Evolutionary conservation across 2,888 invertebrate genomes (phyloP), one percentile per base, ranked within the genome.

Genomic region (Timandra comae): DNA sequence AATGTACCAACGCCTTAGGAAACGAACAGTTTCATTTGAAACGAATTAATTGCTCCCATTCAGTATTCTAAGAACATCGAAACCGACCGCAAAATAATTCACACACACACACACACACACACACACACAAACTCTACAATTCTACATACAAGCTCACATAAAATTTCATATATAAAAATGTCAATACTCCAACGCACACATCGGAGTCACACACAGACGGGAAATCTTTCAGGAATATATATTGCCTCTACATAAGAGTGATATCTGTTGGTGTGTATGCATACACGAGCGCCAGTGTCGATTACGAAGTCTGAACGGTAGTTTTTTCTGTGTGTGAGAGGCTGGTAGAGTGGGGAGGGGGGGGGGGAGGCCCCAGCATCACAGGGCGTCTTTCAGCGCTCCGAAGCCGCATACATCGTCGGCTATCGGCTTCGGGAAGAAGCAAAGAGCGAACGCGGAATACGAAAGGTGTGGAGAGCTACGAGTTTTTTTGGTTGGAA

Each of bases 151-250:
- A 61, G 69, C 50, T 64, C 66, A 77, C 72, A 75, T 76, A 76
- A 74, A 82, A 80, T 82, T 64, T 79, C 75, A 77, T 79, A 72
- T 80, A 84, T 77, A 81, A 81, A 84, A 85, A 84, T 82, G 82
- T 82, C 82, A 82, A 82, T 82, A 81, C 65, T n/a, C n/a, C n/a
- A 56, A 67, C 70, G 36, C 76, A 58, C 79, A 77, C 59, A 61
- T 43, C 25, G 28, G 10, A 26, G 35, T 37, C 55, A 33, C 61
- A 61, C 61, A 61, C 64, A 43, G 12, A 33, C 34, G 38, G 33
- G 46, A 32, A 63, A 69, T 63, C 69, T 66, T 67, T 68, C 70
- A 56, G 60, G 58, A 63, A 62, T 74, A 75, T 77, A 69, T 76
- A 76, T 69, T 56, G 58, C 59, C 47, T 56, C 59, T 74, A 79